A percentile compares a stretch with the other conserved stretches of the same genome.
Evolutionary conservation across 2,113 vertebrate species (phyloP).

Genomic region (Alectura lathami): DNA sequence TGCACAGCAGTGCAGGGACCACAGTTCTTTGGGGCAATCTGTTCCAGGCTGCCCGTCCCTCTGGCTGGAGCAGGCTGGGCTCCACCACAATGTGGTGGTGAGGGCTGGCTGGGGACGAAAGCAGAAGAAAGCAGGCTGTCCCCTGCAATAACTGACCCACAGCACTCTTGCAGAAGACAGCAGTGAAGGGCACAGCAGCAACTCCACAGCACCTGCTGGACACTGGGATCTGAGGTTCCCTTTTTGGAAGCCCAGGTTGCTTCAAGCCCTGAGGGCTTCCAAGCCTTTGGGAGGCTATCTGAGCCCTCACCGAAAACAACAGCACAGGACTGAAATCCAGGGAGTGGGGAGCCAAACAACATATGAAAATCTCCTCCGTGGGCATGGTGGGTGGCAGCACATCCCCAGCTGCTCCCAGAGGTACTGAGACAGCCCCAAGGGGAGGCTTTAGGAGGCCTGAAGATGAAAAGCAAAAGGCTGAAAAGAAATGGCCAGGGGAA

Average conservation of each 20-base stretch:
- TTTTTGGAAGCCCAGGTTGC: neutral
- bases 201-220: neutral
- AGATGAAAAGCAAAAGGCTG: conserved; percentile 35
- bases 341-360: neutral
- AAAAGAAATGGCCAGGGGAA: neutral
- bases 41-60: neutral
- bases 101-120: accelerated
- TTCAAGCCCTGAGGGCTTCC: neutral
- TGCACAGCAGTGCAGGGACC: accelerated
- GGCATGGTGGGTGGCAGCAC: neutral
- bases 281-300: neutral
- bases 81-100: neutral
- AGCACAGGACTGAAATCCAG: neutral
- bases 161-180: neutral
- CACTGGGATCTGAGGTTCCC: neutral
- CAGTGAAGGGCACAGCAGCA: neutral
- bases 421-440: neutral
- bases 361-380: neutral
- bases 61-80: neutral
- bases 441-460: neutral
- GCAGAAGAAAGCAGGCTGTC: neutral
- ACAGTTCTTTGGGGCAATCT: neutral
- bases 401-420: neutral
- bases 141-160: neutral
- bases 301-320: neutral